Evolutionary conservation across 2,888 invertebrate genomes (phyloP), one percentile per base, ranked within the genome.

Genomic region (Ophraella communa): DNA sequence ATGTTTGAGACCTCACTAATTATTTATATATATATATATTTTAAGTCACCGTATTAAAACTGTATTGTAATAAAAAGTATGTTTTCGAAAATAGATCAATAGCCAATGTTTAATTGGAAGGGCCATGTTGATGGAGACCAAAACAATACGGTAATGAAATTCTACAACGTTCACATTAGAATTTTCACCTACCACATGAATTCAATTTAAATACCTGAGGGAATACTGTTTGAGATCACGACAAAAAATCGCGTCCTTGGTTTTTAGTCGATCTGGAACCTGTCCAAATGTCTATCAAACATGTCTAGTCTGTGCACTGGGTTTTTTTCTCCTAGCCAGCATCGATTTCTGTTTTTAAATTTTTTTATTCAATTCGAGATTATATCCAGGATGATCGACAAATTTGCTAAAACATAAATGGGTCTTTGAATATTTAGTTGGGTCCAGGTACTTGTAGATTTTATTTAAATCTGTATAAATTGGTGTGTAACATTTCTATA

Each of bases 201-300:
- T 57, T 45, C 14, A 58, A 58, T 49, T 30, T 30, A 30, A 33
- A 44, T 57, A 56, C 39, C 39, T 58, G 49, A 14, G 51, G 51
- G 35, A 53, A 58, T 35, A 45, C 24, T 63, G 42, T 30, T 39
- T 44, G 56, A 60, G 39, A 30, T 42, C 20, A 30, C n/a, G 33
- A 39, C n/a, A 49, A 62, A 62, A 61, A 53, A 30, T 30, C 14
- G 33, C 27, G 59, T 65, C 53, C 49, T 56, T 53, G 51, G 33
- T 53, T 33, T 18, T 17, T 30, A 35, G 23, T 35, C 20, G 27
- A 27, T 20, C 67, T 73, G 73, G 73, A 62, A 27, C 17, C 18
- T 23, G 39, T 64, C 73, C 73, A 73, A 70, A 68, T 65, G 73
- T 73, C 73, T 73, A 69, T 72, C 71, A 67, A 69, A 71, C 67